Base-by-base conservation (phyloP, 2,113 vertebrate species). In the Nycticorax nycticorax region DNA sequence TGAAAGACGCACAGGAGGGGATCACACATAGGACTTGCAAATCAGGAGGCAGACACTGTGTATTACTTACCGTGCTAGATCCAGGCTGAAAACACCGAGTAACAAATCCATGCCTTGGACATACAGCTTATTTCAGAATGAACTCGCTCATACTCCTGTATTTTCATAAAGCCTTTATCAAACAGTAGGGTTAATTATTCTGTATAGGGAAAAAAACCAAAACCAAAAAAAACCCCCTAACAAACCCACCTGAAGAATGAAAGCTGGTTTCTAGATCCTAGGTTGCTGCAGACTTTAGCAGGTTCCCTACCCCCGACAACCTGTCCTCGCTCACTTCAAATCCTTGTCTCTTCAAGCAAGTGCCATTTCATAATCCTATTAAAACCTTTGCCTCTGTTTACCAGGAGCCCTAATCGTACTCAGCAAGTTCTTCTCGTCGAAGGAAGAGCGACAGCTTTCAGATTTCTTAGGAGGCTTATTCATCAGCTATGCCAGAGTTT, bases 281-380 rank as follows among this genome's bases (percentile, higher is more conserved):
- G 56, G 18, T 71, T 81, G 88, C 59, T 77, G 48, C 41, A 78
- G 88, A 37, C 27, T 85, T 77, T n/a, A 76, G 35, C 59, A 83
- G 35, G n/a, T 53, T 52, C 17, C 45, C 63, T 43, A 39, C 33
- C 33, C 60, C 72, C 60, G 56, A 41, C 92, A 94, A 48, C 35
- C 60, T 8, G 8, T 56, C 76, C 52, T 94, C 0, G 0, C 47
- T 82, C 72, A 69, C 79, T 92, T 89, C 76, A 93, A 94, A 95
- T 84, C 76, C 88, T 71, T 24, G 47, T 59, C 79, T 91, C 83
- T 81, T 89, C 79, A 64, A 79, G 80, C 39, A 93, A 95, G 83
- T 68, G 68, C 83, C 86, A 76, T 89, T 94, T 83, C 81, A 89
- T 97, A 96, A 97, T 96, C 93, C 94, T 94, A 73, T 97, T 97